Base-by-base conservation (phyloP, 2,888 invertebrate species). In the Aspidiotus destructor region DNA sequence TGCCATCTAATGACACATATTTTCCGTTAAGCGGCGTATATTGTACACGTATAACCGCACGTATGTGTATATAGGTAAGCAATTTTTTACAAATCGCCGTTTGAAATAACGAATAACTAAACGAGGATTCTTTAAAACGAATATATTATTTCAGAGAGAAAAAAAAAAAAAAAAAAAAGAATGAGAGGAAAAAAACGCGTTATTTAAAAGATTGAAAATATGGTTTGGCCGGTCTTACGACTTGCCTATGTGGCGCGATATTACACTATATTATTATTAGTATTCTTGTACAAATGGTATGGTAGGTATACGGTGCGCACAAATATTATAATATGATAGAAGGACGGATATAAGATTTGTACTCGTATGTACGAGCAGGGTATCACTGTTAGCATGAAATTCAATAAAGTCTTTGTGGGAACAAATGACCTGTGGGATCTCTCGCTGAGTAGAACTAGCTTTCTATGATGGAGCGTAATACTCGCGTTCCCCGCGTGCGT, bases 381-480 rank as follows among this genome's bases (percentile, higher is more conserved):
- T 48, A 48, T 11, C 48, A 48, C 11, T n/a, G 48, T 11, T 48
- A 11, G 65, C 65, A 65, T 65, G 58, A 65, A 65, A 65, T 65
- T 65, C 65, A 65, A 65, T 65, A 65, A 65, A 61, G 48, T 42
- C 58, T 57, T 60, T 48, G 58, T 58, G 65, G 58, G 58, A 65
- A 65, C 65, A 58, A 60, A 65, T 65, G 65, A 65, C 65, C 65
- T 65, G 65, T 65, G 57, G 42, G 65, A 65, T 65, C 65, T 65
- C 65, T 65, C 60, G 65, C 65, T 65, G 65, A 58, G 65, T 65
- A 60, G 58, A 65, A 65, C 65, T 65, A 65, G 65, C 65, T 65
- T 65, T 65, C 58, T 15, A 58, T 65, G 65, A 28, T 28, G 5
- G 28, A 28, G 28, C 28, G 28, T 28, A 28, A 28, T 28, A 28